phyloP scores from a whole-genome alignment of 2,888 invertebrate genomes.

The Caenorhabditis sp. region DNA sequence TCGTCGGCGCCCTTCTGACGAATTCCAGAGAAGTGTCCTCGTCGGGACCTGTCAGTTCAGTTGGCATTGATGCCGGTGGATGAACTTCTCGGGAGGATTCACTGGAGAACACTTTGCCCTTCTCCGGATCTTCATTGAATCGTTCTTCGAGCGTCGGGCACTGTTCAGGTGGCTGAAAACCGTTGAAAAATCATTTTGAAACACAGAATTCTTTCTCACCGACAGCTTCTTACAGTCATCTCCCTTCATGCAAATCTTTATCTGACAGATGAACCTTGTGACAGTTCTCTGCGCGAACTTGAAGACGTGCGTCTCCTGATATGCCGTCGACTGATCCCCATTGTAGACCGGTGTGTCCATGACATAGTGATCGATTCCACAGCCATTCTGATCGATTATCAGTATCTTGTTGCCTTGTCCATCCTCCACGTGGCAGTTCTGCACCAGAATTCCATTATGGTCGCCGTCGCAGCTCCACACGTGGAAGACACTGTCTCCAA shows the following conservation, averaged over 20 bases:
- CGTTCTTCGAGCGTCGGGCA: constrained; percentile 75
- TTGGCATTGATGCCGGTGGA: constrained; percentile 51
- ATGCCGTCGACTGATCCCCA: constrained; percentile 78
- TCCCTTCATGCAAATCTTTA: constrained; percentile 80
- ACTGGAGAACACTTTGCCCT: constrained; percentile 53
- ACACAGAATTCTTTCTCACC: constrained; percentile 61
- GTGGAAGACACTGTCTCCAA: constrained; percentile 82
- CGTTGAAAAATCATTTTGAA: too few species aligned
- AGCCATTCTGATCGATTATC: constrained; percentile 83
- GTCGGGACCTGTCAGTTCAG: constrained; percentile 50
- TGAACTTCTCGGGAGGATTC: constrained; percentile 22
- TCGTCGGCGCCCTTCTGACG: constrained; percentile 58
- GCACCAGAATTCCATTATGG: constrained; percentile 81
- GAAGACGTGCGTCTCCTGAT: constrained; percentile 82
- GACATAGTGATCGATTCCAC: constrained; percentile 82
- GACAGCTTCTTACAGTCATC: constrained; percentile 79
- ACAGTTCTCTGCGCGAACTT: constrained; percentile 82
- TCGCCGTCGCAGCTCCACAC: constrained; percentile 82
- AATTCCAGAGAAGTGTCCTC: constrained; percentile 66
- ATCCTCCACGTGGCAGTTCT: constrained; percentile 83
- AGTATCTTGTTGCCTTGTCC: constrained; percentile 82
- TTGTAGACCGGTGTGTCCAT: constrained; percentile 81
- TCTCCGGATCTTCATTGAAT: constrained; percentile 48
- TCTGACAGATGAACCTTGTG: constrained; percentile 82
- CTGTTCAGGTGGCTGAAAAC: constrained; percentile 74